Conservation (phyloP, 2,797 vertebrate species). For the Hydrolagus colliei region DNA sequence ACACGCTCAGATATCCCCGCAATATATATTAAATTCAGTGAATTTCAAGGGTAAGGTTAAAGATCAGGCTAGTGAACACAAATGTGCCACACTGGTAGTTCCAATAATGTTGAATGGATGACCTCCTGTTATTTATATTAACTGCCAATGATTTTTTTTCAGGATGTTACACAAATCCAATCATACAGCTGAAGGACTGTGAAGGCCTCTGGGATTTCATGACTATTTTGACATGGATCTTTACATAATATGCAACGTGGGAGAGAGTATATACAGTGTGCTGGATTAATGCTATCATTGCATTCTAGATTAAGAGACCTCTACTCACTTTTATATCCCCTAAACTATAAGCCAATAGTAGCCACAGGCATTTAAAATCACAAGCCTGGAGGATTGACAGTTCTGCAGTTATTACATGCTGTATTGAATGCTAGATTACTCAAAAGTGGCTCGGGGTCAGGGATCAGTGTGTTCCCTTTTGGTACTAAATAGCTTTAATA, state of each 20-base stretch:
- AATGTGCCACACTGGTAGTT: constrained; percentile 17
- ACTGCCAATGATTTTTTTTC: constrained; percentile 59
- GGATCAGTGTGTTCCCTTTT: constrained; percentile 97
- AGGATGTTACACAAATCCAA: constrained; percentile 57
- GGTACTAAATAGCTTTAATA: constrained; percentile 99
- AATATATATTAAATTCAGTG: constrained; percentile 12
- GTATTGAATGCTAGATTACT: constrained; percentile 99
- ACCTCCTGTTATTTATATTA: constrained; percentile 50
- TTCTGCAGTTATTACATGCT: constrained; percentile 99
- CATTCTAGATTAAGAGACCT: constrained; percentile 69
- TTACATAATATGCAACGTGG: constrained; percentile 68
- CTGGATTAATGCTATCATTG: constrained; percentile 70
- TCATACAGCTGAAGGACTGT: constrained; percentile 61
- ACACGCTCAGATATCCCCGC: background rate
- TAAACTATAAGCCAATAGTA: constrained; percentile 72
- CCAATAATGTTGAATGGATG: constrained; percentile 27
- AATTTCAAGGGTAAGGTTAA: constrained; percentile 24
- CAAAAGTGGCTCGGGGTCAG: constrained; percentile 99
- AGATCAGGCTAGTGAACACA: constrained; percentile 28
- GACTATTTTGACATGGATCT: constrained; percentile 64
- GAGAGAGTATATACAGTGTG: constrained; percentile 63
- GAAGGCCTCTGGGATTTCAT: constrained; percentile 60
- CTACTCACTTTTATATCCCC: constrained; percentile 65
- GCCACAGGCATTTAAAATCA: constrained; percentile 77
- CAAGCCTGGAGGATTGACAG: constrained; percentile 94